Percentiles rank a stretch among this genome's conserved stretches.
Conservation (phyloP, 2,113 vertebrate genomes). For the Myiagra hebetior region DNA sequence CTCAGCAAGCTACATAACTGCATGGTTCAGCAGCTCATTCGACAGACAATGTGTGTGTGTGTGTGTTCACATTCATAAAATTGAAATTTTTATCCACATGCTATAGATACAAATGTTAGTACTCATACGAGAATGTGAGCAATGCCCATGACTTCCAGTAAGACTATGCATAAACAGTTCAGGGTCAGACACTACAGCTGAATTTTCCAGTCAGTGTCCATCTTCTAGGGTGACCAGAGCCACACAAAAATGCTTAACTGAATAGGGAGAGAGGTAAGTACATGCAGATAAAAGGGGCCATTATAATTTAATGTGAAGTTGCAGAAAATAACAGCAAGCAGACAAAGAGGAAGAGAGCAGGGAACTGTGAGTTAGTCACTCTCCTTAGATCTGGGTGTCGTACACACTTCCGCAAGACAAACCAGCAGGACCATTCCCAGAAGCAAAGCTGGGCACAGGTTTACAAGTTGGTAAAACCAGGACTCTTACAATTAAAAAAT, state of each 20-base stretch:
- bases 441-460: not conserved
- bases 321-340: not conserved
- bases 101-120: not conserved
- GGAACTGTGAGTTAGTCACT: not conserved
- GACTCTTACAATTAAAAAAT: not conserved
- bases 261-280: not conserved
- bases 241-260: not conserved
- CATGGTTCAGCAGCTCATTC: not conserved
- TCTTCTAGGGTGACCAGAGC: not conserved
- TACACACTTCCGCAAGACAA: not conserved
- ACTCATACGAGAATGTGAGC: not conserved
- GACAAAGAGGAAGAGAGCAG: not conserved
- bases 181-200: not conserved
- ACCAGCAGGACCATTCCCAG: not conserved
- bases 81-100: fast-evolving
- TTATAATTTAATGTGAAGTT: not conserved
- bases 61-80: not conserved
- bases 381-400: not conserved
- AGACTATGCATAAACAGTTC: not conserved
- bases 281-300: not conserved
- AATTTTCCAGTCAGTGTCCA: not conserved
- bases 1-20: not conserved
- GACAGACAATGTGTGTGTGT: not conserved
- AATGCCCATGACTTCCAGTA: not conserved
- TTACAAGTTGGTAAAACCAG: fast-evolving